These are phyloP conservation scores for Drosophila rufa DNA, from an alignment of 1,140 invertebrate species.

Conservation along the genomic window DNA sequence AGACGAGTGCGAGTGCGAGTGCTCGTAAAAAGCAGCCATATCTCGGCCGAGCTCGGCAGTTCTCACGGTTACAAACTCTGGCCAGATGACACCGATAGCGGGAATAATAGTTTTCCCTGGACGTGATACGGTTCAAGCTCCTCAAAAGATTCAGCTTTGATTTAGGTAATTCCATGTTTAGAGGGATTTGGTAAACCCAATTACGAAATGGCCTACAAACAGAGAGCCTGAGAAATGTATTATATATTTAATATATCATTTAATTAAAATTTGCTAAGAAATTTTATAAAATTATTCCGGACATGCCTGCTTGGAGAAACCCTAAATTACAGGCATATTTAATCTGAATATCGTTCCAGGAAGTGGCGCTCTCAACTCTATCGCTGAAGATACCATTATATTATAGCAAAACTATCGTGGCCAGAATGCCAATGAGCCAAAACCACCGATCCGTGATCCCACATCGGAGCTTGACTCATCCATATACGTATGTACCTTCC, in stretches of 20 bases:
- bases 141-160: background rate
- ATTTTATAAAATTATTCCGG: background rate
- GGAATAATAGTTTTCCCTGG: constrained; percentile 41
- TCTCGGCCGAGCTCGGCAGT: constrained; percentile 18
- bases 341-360: constrained; percentile 6
- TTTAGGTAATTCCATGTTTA: background rate
- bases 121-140: constrained; percentile 21
- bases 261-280: background rate
- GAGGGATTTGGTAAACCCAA: background rate
- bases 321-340: background rate
- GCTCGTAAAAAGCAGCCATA: constrained; percentile 38
- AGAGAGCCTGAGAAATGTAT: too few relatives aligned
- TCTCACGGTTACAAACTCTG: constrained; percentile 33
- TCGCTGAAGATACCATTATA: background rate
- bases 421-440: background rate
- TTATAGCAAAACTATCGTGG: background rate
- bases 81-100: constrained; percentile 38
- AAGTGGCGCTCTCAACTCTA: background rate
- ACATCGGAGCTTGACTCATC: constrained; percentile 28
- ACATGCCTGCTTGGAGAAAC: constrained; percentile 3
- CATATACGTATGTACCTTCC: background rate
- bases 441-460: constrained; percentile 2
- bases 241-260: background rate
- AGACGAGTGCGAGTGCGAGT: constrained; percentile 21
- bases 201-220: background rate